Evolutionary conservation across 2,888 invertebrate genomes (phyloP), one percentile per base, ranked within the genome.

Genomic region (Leptinotarsa juncta): DNA sequence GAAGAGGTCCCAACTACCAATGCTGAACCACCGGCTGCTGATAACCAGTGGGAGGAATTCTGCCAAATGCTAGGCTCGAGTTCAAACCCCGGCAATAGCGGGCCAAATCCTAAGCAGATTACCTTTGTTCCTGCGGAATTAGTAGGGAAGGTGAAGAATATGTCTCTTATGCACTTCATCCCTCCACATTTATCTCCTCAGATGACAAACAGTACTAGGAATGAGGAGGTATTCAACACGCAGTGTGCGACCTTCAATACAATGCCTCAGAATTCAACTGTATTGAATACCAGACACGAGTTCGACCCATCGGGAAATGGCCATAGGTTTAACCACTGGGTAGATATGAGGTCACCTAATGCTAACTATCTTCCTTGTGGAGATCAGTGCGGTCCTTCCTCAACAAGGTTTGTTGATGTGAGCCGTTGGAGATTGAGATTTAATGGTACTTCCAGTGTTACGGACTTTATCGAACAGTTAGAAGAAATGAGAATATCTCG

Each of bases 401-500:
- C 23, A 12, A 23, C 65, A n/a, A 65, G 32, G 18, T 32, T 65
- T 48, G 65, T 65, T 42, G 65, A 65, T 15, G 42, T 65, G n/a
- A 65, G 42, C 14, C 65, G 65, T 48, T 65, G 65, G 32, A 16
- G 65, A 1, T 62, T 62, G 20, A 23, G 3, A 62, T 18, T 62
- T 16, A 10, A 23, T 62, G 20, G 62, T 15, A 62, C 23, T 62
- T 62, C 26, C 20, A 62, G n/a, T 18, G 16, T 65, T 32, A 65
- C 32, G 7, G 65, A 32, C 3, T 65, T 65, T 1, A 42, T 32
- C 48, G 65, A 65, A 32, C 26, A 65, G 18, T 48, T 65, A 2
- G 16, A 65, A 42, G 65, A 65, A 48, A 65, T 65, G 65, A 32
- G 32, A 65, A 65, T 65, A 1, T 65, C 42, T n/a, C 16, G 49